phyloP scores from a whole-genome alignment of 1,140 invertebrate genomes.

The Bombus picipes region DNA sequence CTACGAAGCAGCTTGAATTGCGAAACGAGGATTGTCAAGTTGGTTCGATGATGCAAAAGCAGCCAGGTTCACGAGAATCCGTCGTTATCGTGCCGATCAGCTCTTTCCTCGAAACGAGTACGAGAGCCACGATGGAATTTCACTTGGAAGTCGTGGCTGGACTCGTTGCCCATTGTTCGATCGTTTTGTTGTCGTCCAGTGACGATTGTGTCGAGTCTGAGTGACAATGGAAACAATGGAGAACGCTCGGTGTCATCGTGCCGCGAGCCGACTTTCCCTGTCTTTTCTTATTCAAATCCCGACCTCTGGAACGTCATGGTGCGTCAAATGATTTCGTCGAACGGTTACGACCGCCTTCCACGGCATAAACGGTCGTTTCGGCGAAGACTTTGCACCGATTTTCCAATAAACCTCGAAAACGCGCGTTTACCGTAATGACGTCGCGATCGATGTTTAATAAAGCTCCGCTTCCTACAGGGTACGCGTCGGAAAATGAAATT shows the following conservation, averaged over 20 bases:
- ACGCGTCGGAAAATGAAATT: background rate
- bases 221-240: slow-evolving; percentile 30
- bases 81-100: slow-evolving; percentile 5
- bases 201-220: slow-evolving; percentile 47
- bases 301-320: background rate
- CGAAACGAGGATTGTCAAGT: background rate
- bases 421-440: background rate
- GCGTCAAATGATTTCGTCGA: background rate
- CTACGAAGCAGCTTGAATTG: background rate
- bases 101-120: slow-evolving; percentile 6
- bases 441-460: background rate
- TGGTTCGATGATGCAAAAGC: slow-evolving; percentile 1
- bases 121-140: slow-evolving; percentile 44
- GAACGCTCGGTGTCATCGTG: slow-evolving; percentile 39
- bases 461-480: background rate
- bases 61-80: background rate
- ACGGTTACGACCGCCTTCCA: background rate
- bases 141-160: slow-evolving; percentile 2
- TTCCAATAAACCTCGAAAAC: background rate
- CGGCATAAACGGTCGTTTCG: background rate
- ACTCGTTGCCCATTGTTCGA: slow-evolving; percentile 49
- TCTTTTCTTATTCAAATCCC: slow-evolving; percentile 26
- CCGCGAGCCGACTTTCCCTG: slow-evolving; percentile 10
- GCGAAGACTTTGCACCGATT: background rate
- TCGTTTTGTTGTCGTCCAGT: slow-evolving; percentile 41